Evolutionary conservation across 2,888 invertebrate species (phyloP).

Genomic region (Heliconius erato): DNA sequence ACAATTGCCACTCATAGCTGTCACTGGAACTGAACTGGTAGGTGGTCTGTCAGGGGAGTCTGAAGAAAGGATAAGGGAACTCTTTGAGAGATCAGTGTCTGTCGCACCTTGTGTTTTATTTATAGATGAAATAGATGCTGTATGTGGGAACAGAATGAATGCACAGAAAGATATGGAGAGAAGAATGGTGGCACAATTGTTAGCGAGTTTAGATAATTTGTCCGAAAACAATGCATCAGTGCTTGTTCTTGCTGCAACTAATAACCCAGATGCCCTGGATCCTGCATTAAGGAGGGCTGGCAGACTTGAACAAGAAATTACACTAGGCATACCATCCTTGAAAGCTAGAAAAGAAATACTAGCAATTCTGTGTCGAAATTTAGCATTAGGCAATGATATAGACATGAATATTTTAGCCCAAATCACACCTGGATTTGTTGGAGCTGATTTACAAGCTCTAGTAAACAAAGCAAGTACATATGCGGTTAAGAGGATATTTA

Average conservation of each 20-base stretch:
- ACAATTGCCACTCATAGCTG: slow-evolving; percentile 92
- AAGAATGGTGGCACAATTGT: slow-evolving; percentile 96
- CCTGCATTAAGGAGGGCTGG: slow-evolving; percentile 96
- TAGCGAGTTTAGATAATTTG: slow-evolving; percentile 94
- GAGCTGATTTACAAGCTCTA: slow-evolving; percentile 95
- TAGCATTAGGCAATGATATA: slow-evolving; percentile 89
- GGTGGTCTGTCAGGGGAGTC: slow-evolving; percentile 98
- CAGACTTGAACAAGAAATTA: slow-evolving; percentile 97
- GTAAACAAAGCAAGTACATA: slow-evolving; percentile 95
- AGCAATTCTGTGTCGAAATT: slow-evolving; percentile 88
- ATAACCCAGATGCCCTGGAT: slow-evolving; percentile 96
- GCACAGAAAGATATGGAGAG: slow-evolving; percentile 98
- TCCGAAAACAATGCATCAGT: slow-evolving; percentile 86
- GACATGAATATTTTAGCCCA: slow-evolving; percentile 91
- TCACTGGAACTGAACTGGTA: slow-evolving; percentile 96
- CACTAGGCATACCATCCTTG: slow-evolving; percentile 96
- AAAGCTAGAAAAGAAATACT: slow-evolving; percentile 93
- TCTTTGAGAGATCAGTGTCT: slow-evolving; percentile 93
- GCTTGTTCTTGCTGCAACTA: slow-evolving; percentile 97
- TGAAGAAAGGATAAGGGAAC: slow-evolving; percentile 95
- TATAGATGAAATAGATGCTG: slow-evolving; percentile 99
- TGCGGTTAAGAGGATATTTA: slow-evolving; percentile 89
- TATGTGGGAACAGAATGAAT: slow-evolving; percentile 95
- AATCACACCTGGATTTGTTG: slow-evolving; percentile 97
- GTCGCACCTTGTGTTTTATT: slow-evolving; percentile 94